These are phyloP conservation scores for Oophaga sylvatica DNA, from an alignment of 2,797 vertebrate species.

Conservation along the genomic window DNA sequence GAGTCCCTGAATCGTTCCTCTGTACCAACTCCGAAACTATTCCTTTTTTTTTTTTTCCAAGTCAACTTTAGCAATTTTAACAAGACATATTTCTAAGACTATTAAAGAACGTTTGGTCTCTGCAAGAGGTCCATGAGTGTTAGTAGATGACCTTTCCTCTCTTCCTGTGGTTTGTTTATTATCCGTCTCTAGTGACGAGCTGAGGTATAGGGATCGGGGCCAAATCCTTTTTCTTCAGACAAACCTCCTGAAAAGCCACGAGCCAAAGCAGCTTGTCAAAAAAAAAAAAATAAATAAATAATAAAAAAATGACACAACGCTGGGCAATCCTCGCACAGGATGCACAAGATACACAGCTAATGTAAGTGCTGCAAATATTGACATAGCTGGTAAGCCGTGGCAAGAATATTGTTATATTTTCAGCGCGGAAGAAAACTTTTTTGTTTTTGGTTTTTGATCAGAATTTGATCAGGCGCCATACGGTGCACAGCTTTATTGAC, in stretches of 20 bases:
- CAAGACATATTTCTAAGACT: conserved; percentile 40
- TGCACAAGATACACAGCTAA: conserved; percentile 42
- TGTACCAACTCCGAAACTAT: conserved; percentile 32
- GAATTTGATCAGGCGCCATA: not conserved
- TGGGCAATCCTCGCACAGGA: conserved; percentile 48
- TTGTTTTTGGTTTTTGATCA: not conserved
- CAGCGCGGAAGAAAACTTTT: not conserved
- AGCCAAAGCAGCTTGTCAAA: conserved; percentile 48
- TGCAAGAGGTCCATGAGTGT: conserved; percentile 59
- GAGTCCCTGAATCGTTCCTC: conserved; percentile 21
- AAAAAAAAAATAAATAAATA: conserved; percentile 31
- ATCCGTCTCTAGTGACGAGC: conserved; percentile 60
- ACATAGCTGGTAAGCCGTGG: conserved; percentile 31
- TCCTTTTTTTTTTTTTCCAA: conserved; percentile 46
- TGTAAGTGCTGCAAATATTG: conserved; percentile 56
- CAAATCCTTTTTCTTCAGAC: conserved; percentile 58
- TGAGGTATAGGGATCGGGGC: conserved; percentile 52
- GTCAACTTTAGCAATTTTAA: conserved; percentile 43
- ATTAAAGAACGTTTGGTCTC: conserved; percentile 59
- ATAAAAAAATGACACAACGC: conserved; percentile 52
- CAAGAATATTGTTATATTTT: conserved; percentile 20
- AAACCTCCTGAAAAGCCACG: conserved; percentile 48
- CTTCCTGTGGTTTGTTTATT: conserved; percentile 62
- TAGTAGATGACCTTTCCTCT: conserved; percentile 56
- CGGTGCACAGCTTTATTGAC: not conserved